Base-by-base conservation (phyloP, 2,113 vertebrate genomes). In the Siphamia tubifer region DNA sequence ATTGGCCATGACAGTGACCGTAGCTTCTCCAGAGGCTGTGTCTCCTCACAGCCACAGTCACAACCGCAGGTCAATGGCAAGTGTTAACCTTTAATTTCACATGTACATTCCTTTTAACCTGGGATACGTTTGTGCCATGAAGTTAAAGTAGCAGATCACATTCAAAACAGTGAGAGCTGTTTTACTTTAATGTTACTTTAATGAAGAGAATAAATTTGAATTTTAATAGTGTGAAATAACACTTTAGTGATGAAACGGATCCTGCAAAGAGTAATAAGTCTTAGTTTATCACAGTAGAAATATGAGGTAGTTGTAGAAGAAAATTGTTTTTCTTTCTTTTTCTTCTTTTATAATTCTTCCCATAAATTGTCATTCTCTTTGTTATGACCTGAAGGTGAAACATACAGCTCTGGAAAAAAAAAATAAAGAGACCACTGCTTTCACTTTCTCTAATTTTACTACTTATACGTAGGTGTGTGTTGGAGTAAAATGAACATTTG, bases 1-100 rank as follows among this genome's bases (percentile, higher is more conserved):
- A 87, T 67, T 87, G 82, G 79, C 69, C 52, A 47, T 83, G 69
- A 78, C 61, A 2, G 61, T 48, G 75, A 78, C 61, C 62, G 28
- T 25, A 47, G 63, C 51, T 55, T 10, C 43, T 73, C 67, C 63
- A 8, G 53, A 58, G 68, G 74, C 65, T 27, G 39, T 40, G 30
- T 51, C 54, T 39, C 32, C 45, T 28, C 48, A 47, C 38, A 10
- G 62, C 39, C 66, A 44, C 5, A 42, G 39, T 65, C 69, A 51
- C 31, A 17, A 28, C 62, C 57, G 34, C 15, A 55, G 68, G 74
- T 81, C 80, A 63, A 15, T 38, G 60, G 47, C 23, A 2, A 52
- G 7, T 4, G 39, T 75, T 73, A 61, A 84, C 58, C 69, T 69
- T 82, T 80, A 19, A 68, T 66, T 51, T 51, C 9, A 38, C 31